Conservation (phyloP, 2,113 vertebrate species). For the Azemiops feae region DNA sequence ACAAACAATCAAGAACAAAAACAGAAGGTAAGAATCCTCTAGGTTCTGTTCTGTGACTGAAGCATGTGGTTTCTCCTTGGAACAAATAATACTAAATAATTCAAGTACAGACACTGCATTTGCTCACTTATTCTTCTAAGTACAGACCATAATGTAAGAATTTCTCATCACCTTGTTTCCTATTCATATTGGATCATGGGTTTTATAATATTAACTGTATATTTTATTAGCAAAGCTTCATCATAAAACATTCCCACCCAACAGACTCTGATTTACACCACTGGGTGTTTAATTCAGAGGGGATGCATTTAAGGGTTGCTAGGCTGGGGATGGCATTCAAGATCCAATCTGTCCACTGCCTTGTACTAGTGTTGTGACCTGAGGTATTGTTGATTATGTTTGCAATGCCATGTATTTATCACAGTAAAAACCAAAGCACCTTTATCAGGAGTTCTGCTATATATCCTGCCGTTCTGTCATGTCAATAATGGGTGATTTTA, state of each 20-base stretch:
- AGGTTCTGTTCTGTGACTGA: not conserved
- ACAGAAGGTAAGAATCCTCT: not conserved
- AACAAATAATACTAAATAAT: not conserved
- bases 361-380: constrained; percentile 49
- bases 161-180: not conserved
- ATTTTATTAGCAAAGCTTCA: constrained; percentile 35
- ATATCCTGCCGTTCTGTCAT: constrained; percentile 72
- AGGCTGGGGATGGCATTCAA: constrained; percentile 49
- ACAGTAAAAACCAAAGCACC: constrained; percentile 64
- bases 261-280: constrained; percentile 35
- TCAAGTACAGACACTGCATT: not conserved
- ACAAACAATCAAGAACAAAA: not conserved
- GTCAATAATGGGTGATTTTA: constrained; percentile 75
- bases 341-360: constrained; percentile 34
- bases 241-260: constrained; percentile 36
- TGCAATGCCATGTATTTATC: constrained; percentile 66
- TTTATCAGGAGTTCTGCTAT: constrained; percentile 72
- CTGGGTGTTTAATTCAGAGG: constrained; percentile 54
- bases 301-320: constrained; percentile 58
- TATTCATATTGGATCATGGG: not conserved
- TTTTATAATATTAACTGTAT: constrained; percentile 37
- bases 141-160: not conserved
- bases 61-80: not conserved
- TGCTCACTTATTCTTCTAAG: not conserved
- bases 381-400: constrained; percentile 63